Base-by-base conservation (phyloP, 2,113 vertebrate genomes). In the Pterocles gutturalis region DNA sequence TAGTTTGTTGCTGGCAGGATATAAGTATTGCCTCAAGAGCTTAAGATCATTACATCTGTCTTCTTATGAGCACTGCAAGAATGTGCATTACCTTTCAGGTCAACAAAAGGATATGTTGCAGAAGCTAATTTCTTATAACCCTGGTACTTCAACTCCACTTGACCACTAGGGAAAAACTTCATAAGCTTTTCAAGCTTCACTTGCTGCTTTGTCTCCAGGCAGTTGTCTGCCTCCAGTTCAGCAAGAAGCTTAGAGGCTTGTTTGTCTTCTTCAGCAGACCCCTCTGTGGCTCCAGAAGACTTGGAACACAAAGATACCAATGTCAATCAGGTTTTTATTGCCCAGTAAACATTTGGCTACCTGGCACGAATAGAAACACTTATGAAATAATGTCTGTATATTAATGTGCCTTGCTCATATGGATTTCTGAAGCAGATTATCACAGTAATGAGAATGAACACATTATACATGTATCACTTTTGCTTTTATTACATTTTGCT, bases 31-130 rank as follows among this genome's bases (percentile, higher is more conserved):
- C 79, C 76, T 94, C 43, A 45, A 58, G 92, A 95, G 31, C 28
- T 90, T 69, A 45, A 46, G 70, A 88, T 91, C 58, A 34, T 77
- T 65, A 46, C 31, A 38, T 48, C 26, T 83, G 10, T 78, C 54
- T 33, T 95, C 57, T 75, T 81, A 77, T 22, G 54, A 92, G 67
- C 33, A 31, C 53, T 60, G 28, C 36, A 55, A 86, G 90, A 66
- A 77, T 36, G 76, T 96, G 45, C 51, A 19, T 93, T 88, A 86
- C 71, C 79, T 93, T 89, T 46, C 67, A 83, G 67, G 80, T 71
- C 88, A 93, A 64, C 86, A 87, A 82, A 94, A 82, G 48, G 60
- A 55, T 90, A 43, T 28, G 21, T 62, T 94, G 72, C 86, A 89
- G 86, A 64, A 93, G 34, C 43, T 90, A 71, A 79, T 92, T 94